These are phyloP conservation scores for Ceratina australensis DNA, from an alignment of 1,140 invertebrate genomes.

Conservation along the genomic window DNA sequence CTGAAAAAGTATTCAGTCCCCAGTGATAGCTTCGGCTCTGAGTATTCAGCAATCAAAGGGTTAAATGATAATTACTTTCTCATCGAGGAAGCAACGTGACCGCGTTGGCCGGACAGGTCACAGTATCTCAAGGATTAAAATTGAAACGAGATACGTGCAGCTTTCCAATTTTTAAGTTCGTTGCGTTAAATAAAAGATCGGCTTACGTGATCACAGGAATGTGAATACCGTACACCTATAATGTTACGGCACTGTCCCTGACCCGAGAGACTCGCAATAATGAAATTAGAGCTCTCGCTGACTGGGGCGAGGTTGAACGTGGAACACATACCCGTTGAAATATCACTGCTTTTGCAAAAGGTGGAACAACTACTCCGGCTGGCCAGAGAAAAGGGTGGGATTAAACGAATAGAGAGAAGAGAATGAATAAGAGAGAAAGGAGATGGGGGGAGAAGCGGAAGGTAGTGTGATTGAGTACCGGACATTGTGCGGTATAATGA, in stretches of 20 bases:
- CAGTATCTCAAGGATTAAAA: no score
- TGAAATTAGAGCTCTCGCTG: conserved; percentile 69
- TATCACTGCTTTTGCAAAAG: conserved; percentile 72
- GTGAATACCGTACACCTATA: background rate
- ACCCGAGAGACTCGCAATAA: conserved; percentile 65
- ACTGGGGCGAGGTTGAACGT: conserved; percentile 56
- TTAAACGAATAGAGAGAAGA: conserved; percentile 41
- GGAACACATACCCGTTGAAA: conserved; percentile 65
- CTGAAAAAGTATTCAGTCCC: no score
- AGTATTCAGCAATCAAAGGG: no score
- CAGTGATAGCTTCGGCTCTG: no score
- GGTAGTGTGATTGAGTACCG: conserved; percentile 72
- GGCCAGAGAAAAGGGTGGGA: conserved; percentile 34
- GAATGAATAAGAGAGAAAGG: conserved; percentile 2
- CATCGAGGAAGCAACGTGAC: no score
- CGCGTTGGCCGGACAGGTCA: no score
- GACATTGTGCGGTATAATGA: conserved; percentile 73
- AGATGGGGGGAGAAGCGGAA: conserved; percentile 49
- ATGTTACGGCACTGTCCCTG: conserved; percentile 55
- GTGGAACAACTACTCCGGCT: conserved; percentile 54
- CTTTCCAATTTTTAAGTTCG: background rate
- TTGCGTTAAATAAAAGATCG: background rate
- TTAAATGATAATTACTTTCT: no score
- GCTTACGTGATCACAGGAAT: background rate
- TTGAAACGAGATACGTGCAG: no score